These are phyloP conservation scores for Parnassius glacialis DNA, from an alignment of 2,888 invertebrate genomes.

Conservation along the genomic window DNA sequence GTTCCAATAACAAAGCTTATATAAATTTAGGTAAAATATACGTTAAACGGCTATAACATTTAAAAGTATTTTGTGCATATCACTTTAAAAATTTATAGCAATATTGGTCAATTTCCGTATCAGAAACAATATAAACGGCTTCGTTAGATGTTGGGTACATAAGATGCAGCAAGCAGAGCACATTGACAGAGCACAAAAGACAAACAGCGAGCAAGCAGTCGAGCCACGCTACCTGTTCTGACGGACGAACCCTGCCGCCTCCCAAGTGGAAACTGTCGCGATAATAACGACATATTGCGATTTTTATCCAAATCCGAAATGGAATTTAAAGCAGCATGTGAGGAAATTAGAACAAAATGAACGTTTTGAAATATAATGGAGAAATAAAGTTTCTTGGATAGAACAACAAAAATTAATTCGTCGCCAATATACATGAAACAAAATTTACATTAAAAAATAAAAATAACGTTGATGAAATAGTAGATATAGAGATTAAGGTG, in stretches of 20 bases:
- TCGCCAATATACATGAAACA: too few relatives aligned
- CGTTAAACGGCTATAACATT: background rate
- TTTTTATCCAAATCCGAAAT: conserved; percentile 56
- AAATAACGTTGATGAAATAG: conserved; percentile 8
- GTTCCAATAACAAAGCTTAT: background rate
- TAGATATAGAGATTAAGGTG: background rate
- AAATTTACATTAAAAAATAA: conserved; percentile 13
- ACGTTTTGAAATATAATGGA: conserved; percentile 33
- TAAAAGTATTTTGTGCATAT: background rate
- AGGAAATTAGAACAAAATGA: conserved; percentile 70
- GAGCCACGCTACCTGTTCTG: conserved; percentile 91
- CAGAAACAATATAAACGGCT: conserved; percentile 46
- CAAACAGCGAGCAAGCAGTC: conserved; percentile 85
- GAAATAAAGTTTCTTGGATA: conserved; percentile 4
- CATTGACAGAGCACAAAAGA: conserved; percentile 84
- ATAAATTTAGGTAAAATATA: background rate
- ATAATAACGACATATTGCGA: conserved; percentile 50
- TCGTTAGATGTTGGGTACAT: conserved; percentile 63
- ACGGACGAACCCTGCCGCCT: conserved; percentile 80
- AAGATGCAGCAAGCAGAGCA: conserved; percentile 84
- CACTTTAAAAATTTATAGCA: conserved; percentile 55
- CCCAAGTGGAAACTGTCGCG: conserved; percentile 78
- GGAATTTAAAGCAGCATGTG: conserved; percentile 76
- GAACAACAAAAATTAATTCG: background rate
- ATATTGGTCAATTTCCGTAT: conserved; percentile 64